These are phyloP conservation scores for Nomada fabriciana DNA, from an alignment of 2,888 invertebrate genomes.

Conservation along the genomic window DNA sequence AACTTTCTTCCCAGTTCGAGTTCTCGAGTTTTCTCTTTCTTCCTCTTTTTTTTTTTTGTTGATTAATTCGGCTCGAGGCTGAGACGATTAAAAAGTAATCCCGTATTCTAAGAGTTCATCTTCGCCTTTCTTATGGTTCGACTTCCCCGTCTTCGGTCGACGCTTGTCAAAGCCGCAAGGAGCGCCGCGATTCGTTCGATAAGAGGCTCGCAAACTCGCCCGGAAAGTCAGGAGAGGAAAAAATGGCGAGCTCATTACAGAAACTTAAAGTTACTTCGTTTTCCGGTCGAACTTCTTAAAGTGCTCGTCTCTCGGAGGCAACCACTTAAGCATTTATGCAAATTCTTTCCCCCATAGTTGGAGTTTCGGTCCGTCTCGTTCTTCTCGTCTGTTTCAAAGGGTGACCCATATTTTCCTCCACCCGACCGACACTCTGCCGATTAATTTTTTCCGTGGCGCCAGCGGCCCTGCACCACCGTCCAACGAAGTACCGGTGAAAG, in stretches of 20 bases:
- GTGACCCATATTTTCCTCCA: constrained; percentile 17
- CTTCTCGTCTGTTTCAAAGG: constrained; percentile 6
- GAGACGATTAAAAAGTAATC: constrained; percentile 59
- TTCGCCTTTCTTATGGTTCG: constrained; percentile 37
- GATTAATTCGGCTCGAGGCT: constrained; percentile 46
- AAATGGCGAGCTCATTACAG: constrained; percentile 58
- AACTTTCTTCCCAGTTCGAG: constrained; percentile 13
- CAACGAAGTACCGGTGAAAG: neutral
- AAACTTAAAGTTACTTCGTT: constrained; percentile 50
- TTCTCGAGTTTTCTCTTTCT: no score
- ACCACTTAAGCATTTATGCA: constrained; percentile 59
- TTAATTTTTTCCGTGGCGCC: neutral
- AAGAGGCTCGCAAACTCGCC: constrained; percentile 46
- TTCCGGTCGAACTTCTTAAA: constrained; percentile 32
- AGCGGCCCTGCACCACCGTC: neutral
- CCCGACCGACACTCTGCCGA: constrained; percentile 5
- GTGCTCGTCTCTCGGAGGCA: constrained; percentile 6
- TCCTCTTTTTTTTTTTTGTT: neutral
- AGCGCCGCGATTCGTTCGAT: constrained; percentile 25
- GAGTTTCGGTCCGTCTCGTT: constrained; percentile 11
- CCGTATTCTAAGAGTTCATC: constrained; percentile 45
- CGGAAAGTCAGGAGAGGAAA: constrained; percentile 3
- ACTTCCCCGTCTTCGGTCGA: constrained; percentile 20
- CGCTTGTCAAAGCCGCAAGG: constrained; percentile 31
- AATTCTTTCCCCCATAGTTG: constrained; percentile 33